A percentile compares a stretch with the other conserved stretches of the same genome.
Evolutionary conservation across 1,140 invertebrate species (phyloP).

Genomic region (Drosophila insularis): DNA sequence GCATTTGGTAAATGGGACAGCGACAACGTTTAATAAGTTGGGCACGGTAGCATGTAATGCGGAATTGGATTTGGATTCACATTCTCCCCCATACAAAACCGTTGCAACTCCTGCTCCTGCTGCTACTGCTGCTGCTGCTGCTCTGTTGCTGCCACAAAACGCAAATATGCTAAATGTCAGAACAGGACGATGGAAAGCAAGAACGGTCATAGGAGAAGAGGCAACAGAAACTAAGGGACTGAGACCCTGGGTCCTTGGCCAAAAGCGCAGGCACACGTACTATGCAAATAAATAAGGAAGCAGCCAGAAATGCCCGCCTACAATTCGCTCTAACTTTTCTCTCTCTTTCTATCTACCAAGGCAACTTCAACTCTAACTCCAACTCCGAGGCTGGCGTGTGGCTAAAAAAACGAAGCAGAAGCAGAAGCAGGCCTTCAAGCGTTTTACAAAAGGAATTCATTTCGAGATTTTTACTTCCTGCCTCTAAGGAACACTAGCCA

Average conservation of each 20-base stretch:
- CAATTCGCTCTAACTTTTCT: background rate
- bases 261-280: constrained; percentile 61
- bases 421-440: constrained; percentile 45
- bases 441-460: constrained; percentile 52
- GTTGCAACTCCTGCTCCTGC: constrained; percentile 38
- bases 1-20: constrained; percentile 74
- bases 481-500: constrained; percentile 45
- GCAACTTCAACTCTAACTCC: background rate
- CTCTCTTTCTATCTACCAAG: background rate
- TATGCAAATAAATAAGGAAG: constrained; percentile 67
- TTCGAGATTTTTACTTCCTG: constrained; percentile 37
- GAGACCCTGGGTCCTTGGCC: constrained; percentile 10
- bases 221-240: background rate
- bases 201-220: constrained; percentile 2
- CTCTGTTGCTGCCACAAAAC: constrained; percentile 65
- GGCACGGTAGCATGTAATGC: constrained; percentile 74
- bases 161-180: constrained; percentile 80
- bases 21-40: constrained; percentile 80
- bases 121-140: background rate
- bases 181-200: constrained; percentile 10
- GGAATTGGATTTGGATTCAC: constrained; percentile 74
- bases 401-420: constrained; percentile 52
- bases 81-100: constrained; percentile 17
- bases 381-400: constrained; percentile 55
- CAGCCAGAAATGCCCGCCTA: background rate